Evolutionary conservation across 2,113 vertebrate genomes (phyloP), one percentile per base, ranked within the genome.

Genomic region (Salminus brasiliensis): DNA sequence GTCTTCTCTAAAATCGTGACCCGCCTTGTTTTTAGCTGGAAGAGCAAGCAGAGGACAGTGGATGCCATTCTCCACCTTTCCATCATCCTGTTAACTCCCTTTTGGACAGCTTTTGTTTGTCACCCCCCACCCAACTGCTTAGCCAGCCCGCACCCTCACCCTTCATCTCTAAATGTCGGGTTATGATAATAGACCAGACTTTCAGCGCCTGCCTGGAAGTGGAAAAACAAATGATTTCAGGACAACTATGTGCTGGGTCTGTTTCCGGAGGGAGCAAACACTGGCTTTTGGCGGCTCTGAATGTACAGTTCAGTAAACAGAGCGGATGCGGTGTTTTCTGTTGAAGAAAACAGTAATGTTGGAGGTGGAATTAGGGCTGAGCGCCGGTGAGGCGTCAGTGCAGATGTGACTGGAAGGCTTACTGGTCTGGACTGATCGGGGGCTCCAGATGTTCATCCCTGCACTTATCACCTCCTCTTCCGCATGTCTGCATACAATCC

Each of bases 391-490:
- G 55, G 60, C 11, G 21, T 81, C 55, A 43, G 55, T 76, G 34
- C 72, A 87, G 72, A 86, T 84, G 84, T 78, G 78, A 82, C 81
- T 77, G 71, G 74, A 49, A 85, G 75, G 79, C 69, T 71, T 45
- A 43, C 74, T n/a, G n/a, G n/a, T n/a, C n/a, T n/a, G n/a, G 67
- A 59, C 78, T 79, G 78, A 84, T 84, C 85, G 79, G 32, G 79
- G 34, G 30, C 76, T 88, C 85, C 83, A 86, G 79, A 89, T 87
- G 81, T 88, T 89, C 87, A 90, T 92, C 88, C 87, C 41, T 73
- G 77, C 57, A 76, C 76, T 90, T 85, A 88, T 87, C 89, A 86
- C 85, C 62, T 55, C 76, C 68, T 66, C 85, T 77, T 76, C 81
- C 47, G 23, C 59, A 82, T 79, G 84, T 88, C 84, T 78, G 69